Evolutionary conservation across 2,888 invertebrate genomes (phyloP).

Genomic region (Oeneis ivallda): DNA sequence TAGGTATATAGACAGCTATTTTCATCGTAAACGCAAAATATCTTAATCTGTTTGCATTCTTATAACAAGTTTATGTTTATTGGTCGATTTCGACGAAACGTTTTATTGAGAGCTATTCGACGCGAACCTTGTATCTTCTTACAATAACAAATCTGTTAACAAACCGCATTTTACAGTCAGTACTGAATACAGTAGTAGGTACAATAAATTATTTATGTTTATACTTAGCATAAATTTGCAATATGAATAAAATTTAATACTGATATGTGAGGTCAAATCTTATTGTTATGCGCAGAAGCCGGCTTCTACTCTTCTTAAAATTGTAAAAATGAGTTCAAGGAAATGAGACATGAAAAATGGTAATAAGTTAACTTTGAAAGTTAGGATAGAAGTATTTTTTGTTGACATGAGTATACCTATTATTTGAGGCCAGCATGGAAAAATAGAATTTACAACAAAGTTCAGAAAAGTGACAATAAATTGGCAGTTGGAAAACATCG

Average conservation of each 20-base stretch:
- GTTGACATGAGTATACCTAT: too few species aligned
- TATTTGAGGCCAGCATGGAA: too few species aligned
- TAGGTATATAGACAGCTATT: slow-evolving; percentile 13
- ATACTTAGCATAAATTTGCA: neutral
- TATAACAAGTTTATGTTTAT: slow-evolving; percentile 25
- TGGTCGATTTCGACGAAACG: slow-evolving; percentile 10
- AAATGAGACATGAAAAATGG: neutral
- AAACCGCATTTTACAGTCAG: neutral
- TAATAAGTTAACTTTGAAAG: neutral
- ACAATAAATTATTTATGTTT: neutral
- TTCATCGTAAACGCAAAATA: slow-evolving; percentile 20
- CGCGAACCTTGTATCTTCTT: neutral
- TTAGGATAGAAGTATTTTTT: too few species aligned
- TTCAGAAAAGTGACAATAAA: too few species aligned
- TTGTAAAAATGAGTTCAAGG: neutral
- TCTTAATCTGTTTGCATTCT: slow-evolving; percentile 15
- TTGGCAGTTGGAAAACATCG: too few species aligned
- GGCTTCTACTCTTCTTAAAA: neutral
- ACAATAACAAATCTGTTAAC: slow-evolving; percentile 11
- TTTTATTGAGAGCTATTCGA: slow-evolving; percentile 6
- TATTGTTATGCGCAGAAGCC: neutral
- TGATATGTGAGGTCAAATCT: neutral
- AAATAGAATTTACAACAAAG: too few species aligned
- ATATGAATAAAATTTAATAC: neutral
- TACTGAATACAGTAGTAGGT: neutral